Evolutionary conservation across 2,113 vertebrate species (phyloP).

Genomic region (Agapornis roseicollis): DNA sequence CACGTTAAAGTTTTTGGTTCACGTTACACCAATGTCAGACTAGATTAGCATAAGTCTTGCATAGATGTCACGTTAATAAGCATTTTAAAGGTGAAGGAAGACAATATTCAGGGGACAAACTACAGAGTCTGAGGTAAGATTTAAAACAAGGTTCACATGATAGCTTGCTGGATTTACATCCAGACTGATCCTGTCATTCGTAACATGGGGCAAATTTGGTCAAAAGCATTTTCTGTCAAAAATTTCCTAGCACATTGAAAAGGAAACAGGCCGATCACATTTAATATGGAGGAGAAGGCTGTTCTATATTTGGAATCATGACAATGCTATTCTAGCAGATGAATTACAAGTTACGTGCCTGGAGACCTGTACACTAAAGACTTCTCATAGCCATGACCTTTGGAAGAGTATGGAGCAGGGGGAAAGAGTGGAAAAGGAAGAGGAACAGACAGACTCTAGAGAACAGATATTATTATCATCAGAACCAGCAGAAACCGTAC

Average conservation of each 20-base stretch:
- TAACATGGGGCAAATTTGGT: neutral
- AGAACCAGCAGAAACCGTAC: neutral
- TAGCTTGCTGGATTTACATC: neutral
- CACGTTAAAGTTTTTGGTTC: neutral
- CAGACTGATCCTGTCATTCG: neutral
- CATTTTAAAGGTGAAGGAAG: neutral
- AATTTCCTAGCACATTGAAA: neutral
- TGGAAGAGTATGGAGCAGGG: neutral
- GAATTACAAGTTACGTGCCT: neutral
- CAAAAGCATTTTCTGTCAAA: neutral
- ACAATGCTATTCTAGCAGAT: neutral
- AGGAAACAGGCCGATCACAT: neutral
- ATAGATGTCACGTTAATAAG: neutral
- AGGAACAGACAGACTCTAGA: conserved; percentile 18
- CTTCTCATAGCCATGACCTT: conserved; percentile 12
- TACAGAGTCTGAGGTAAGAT: neutral
- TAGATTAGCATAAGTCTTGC: neutral
- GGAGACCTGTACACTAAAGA: neutral
- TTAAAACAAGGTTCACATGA: neutral
- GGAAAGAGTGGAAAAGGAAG: conserved; percentile 1
- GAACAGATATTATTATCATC: conserved; percentile 1
- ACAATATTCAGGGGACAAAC: neutral
- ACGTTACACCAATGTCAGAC: rapidly evolving
- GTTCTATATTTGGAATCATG: neutral
- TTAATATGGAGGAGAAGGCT: neutral